Percentiles rank a stretch among this genome's conserved stretches.
Conservation (phyloP, 2,797 vertebrate species). For the Sebastes itinus region DNA sequence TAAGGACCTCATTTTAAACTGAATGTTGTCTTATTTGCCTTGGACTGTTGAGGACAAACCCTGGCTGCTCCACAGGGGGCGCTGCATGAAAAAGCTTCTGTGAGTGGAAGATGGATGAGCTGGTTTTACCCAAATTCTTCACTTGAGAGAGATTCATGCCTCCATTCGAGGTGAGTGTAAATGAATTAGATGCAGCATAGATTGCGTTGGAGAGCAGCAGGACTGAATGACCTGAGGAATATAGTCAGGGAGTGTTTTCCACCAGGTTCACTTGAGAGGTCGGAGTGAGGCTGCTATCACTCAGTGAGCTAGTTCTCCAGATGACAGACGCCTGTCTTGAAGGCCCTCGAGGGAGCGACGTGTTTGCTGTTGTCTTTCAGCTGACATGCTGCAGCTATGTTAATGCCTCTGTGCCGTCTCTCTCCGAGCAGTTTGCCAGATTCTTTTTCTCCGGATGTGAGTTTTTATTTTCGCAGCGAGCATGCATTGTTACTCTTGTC, state of each 20-base stretch:
- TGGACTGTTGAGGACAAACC: conserved; percentile 55
- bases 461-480: not conserved
- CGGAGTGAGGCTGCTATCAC: conserved; percentile 2
- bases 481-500: not conserved
- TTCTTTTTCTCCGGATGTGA: not conserved
- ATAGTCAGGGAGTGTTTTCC: not conserved
- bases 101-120: conserved; percentile 64
- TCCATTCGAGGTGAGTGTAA: not conserved
- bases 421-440: not conserved
- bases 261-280: not conserved
- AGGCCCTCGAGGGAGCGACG: conserved; percentile 60
- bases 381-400: conserved; percentile 65
- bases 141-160: conserved; percentile 34
- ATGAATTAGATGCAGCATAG: not conserved
- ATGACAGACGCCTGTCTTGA: conserved; percentile 70
- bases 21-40: conserved; percentile 76
- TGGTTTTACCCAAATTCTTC: not conserved
- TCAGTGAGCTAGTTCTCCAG: conserved; percentile 44
- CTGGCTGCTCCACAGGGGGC: conserved; percentile 61
- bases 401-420: conserved; percentile 34
- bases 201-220: not conserved
- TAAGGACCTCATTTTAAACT: conserved; percentile 74
- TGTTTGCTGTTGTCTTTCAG: conserved; percentile 75
- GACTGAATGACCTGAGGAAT: not conserved
- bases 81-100: conserved; percentile 65